Conservation (phyloP, 2,113 vertebrate genomes). For the Gopherus flavomarginatus region DNA sequence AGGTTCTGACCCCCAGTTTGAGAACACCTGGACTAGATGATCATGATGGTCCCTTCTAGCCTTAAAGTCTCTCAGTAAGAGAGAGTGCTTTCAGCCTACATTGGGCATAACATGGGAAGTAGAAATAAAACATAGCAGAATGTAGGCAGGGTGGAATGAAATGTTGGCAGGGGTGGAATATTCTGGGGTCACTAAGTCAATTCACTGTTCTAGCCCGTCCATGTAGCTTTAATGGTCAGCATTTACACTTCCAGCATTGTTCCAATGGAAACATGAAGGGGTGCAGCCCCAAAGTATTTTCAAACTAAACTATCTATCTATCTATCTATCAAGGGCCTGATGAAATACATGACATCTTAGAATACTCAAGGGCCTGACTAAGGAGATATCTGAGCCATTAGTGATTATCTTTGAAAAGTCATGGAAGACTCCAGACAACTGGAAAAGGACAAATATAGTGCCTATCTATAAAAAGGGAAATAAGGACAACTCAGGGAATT, state of each 20-base stretch:
- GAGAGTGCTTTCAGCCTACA: not conserved
- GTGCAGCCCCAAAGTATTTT: not conserved
- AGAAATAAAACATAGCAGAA: not conserved
- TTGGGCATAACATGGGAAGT: not conserved
- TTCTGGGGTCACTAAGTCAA: not conserved
- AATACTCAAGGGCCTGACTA: too few relatives aligned
- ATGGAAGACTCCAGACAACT: too few relatives aligned
- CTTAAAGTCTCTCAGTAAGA: not conserved
- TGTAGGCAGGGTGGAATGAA: rapidly evolving
- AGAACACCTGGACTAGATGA: not conserved
- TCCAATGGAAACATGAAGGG: not conserved
- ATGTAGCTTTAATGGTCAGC: not conserved
- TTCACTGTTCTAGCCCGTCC: not conserved
- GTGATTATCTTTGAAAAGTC: not conserved
- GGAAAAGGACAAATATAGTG: too few relatives aligned
- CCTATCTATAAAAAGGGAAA: too few relatives aligned
- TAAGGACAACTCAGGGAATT: too few relatives aligned
- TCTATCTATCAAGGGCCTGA: too few relatives aligned
- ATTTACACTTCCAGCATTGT: rapidly evolving
- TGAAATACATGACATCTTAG: too few relatives aligned
- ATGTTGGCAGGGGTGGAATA: not conserved
- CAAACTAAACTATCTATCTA: not conserved
- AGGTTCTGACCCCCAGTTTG: too few relatives aligned
- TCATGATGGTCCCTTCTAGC: not conserved
- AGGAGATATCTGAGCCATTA: too few relatives aligned